Conservation (phyloP, 2,113 vertebrate species). For the Rhea americana region DNA sequence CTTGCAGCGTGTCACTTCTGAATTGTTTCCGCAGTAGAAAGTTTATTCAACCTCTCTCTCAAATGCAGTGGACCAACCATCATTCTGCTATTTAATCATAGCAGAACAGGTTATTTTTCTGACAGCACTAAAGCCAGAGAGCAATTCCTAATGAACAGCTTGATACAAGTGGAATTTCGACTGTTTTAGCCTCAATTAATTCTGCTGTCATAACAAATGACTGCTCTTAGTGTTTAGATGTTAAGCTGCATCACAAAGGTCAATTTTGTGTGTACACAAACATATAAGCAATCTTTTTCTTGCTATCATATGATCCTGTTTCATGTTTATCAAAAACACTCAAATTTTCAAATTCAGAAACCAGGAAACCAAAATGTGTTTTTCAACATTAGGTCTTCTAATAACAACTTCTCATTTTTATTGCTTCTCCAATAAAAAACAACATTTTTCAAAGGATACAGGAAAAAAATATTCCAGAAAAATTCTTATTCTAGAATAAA, state of each 20-base stretch:
- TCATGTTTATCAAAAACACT: constrained; percentile 25
- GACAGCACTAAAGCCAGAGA: constrained; percentile 86
- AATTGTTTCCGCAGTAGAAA: constrained; percentile 92
- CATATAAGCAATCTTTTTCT: constrained; percentile 69
- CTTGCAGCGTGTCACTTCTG: constrained; percentile 88
- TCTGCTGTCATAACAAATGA: constrained; percentile 95
- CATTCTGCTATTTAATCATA: constrained; percentile 87
- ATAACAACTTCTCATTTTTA: neutral
- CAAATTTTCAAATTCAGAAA: constrained; percentile 31
- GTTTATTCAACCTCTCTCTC: constrained; percentile 94
- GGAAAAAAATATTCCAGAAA: neutral
- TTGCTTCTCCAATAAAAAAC: neutral
- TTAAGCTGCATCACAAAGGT: constrained; percentile 82
- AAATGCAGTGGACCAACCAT: constrained; percentile 80
- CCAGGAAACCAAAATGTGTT: neutral
- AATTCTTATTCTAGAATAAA: neutral
- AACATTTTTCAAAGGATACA: neutral
- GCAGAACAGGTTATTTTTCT: constrained; percentile 87
- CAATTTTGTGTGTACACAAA: constrained; percentile 81
- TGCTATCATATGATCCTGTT: constrained; percentile 67
- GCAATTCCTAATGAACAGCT: constrained; percentile 91
- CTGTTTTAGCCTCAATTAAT: constrained; percentile 95
- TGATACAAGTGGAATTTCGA: constrained; percentile 87
- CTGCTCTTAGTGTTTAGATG: constrained; percentile 78
- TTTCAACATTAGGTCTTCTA: neutral